A percentile compares a stretch with the other conserved stretches of the same genome.
Evolutionary conservation across 2,113 vertebrate genomes (phyloP).

Genomic region (Talpa occidentalis): DNA sequence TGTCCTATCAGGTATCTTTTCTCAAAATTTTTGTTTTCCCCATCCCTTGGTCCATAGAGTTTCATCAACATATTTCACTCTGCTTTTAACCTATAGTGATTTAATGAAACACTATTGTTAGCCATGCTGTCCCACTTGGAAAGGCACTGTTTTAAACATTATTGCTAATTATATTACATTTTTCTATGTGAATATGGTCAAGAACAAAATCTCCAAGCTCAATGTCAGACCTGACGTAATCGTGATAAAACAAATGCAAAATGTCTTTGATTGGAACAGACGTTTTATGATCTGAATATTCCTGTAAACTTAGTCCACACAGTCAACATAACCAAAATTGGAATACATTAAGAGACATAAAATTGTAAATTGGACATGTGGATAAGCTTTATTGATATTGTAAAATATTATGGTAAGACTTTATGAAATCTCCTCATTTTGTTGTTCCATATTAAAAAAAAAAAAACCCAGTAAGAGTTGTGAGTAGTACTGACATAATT

Average conservation of each 20-base stretch:
- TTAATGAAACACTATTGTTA: constrained; percentile 5
- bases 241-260: constrained; percentile 81
- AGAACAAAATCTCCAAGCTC: constrained; percentile 68
- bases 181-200: constrained; percentile 67
- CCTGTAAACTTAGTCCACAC: constrained; percentile 72
- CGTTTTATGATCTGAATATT: constrained; percentile 72
- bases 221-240: constrained; percentile 66
- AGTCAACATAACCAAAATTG: constrained; percentile 74
- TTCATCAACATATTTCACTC: neutral
- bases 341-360: constrained; percentile 78
- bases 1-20: neutral
- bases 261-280: constrained; percentile 76
- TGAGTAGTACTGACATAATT: constrained; percentile 34
- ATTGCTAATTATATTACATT: neutral
- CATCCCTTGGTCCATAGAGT: neutral
- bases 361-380: constrained; percentile 74
- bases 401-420: constrained; percentile 81
- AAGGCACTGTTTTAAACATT: constrained; percentile 2
- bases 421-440: constrained; percentile 64
- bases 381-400: constrained; percentile 79
- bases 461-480: constrained; percentile 41
- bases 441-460: constrained; percentile 61
- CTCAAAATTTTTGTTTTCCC: neutral
- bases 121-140: neutral
- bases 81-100: neutral